Percentiles rank a stretch among this genome's conserved stretches.
Evolutionary conservation across 2,888 invertebrate genomes (phyloP).

Genomic region (Beris morrisii): DNA sequence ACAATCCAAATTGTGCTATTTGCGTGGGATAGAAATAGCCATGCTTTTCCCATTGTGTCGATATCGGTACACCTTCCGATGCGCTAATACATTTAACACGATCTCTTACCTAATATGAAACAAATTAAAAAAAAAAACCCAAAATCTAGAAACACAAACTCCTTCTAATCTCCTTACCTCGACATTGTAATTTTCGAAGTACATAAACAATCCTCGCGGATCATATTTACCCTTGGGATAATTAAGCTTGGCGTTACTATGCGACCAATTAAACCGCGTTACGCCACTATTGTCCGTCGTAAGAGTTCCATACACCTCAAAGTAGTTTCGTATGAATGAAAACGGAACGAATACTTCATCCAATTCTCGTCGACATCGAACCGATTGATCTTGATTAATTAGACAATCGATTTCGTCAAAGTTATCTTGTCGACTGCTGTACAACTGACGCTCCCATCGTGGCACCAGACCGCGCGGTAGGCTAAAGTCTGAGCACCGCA

Average conservation of each 20-base stretch:
- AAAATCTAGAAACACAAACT: slow-evolving; percentile 11
- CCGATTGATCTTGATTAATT: slow-evolving; percentile 84
- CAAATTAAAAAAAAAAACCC: neutral
- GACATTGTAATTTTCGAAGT: slow-evolving; percentile 97
- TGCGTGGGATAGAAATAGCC: slow-evolving; percentile 98
- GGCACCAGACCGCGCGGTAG: slow-evolving; percentile 50
- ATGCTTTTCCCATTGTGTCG: slow-evolving; percentile 94
- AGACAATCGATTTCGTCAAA: slow-evolving; percentile 76
- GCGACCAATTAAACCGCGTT: slow-evolving; percentile 92
- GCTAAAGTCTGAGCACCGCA: slow-evolving; percentile 68
- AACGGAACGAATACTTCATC: slow-evolving; percentile 91
- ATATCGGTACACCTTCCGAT: slow-evolving; percentile 89
- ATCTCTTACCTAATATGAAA: slow-evolving; percentile 65
- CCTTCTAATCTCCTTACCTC: no score
- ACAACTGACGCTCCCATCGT: slow-evolving; percentile 45
- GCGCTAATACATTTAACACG: slow-evolving; percentile 96
- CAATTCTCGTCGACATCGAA: slow-evolving; percentile 77
- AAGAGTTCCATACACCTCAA: slow-evolving; percentile 90
- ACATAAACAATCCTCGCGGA: slow-evolving; percentile 88
- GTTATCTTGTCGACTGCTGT: slow-evolving; percentile 26
- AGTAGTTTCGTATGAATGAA: slow-evolving; percentile 89
- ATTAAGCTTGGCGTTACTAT: slow-evolving; percentile 90
- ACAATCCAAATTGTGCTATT: slow-evolving; percentile 96
- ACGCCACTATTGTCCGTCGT: slow-evolving; percentile 66
- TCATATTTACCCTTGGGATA: slow-evolving; percentile 87